phyloP scores from a whole-genome alignment of 2,113 vertebrate genomes.

The Amblyornis subalaris region DNA sequence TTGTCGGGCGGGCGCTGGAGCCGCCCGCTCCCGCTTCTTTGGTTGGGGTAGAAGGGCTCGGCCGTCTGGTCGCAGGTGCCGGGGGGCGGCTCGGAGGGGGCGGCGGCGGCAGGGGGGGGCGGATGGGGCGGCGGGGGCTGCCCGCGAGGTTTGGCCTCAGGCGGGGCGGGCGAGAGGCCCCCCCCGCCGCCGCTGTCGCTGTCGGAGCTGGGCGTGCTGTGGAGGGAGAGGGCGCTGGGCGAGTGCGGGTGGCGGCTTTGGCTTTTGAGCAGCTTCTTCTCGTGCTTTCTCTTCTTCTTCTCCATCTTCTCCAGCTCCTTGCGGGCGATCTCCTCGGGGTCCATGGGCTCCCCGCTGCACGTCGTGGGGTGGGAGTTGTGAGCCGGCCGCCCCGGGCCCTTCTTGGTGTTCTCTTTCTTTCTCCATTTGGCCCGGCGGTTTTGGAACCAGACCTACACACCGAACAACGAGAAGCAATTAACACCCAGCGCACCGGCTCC shows the following conservation, averaged over 20 bases:
- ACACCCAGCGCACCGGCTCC: conserved; percentile 36
- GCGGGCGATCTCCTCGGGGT: conserved; percentile 94
- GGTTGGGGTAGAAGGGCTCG: conserved; percentile 75
- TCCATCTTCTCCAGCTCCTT: conserved; percentile 92
- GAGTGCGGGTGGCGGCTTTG: conserved; percentile 82
- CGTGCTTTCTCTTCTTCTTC: conserved; percentile 96
- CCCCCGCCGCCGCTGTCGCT: conserved; percentile 93
- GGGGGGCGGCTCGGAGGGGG: conserved; percentile 61
- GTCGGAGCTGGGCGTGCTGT: conserved; percentile 93
- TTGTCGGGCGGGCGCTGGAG: conserved; percentile 71
- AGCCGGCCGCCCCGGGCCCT: conserved; percentile 93
- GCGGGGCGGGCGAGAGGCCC: conserved; percentile 79
- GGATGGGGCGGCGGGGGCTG: not conserved
- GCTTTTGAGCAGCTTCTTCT: conserved; percentile 89
- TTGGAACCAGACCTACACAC: conserved; percentile 96
- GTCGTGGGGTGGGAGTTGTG: conserved; percentile 98
- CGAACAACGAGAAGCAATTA: conserved; percentile 70
- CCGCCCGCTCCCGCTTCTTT: conserved; percentile 80
- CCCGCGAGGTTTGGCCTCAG: conserved; percentile 29
- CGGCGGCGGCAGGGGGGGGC: not conserved
- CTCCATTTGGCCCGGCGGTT: conserved; percentile 98
- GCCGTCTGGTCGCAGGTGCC: conserved; percentile 77
- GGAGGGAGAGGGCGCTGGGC: conserved; percentile 84
- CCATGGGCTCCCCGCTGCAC: conserved; percentile 98
- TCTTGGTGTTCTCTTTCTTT: conserved; percentile 99